Percentiles rank a stretch among this genome's conserved stretches.
Conservation (phyloP, 2,797 vertebrate genomes). For the Bryconaethiops microstoma region DNA sequence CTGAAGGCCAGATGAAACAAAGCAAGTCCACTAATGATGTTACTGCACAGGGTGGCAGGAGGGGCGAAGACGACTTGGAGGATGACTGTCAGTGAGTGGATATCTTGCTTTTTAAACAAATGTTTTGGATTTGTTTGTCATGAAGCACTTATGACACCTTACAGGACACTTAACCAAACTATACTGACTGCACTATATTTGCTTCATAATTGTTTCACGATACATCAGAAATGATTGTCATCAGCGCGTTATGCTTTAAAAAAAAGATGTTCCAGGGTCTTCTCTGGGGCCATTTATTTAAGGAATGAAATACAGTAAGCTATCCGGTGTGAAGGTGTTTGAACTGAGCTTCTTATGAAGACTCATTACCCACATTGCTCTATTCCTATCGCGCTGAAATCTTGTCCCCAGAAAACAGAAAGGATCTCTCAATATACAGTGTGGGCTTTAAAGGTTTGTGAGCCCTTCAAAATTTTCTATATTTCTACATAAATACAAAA, state of each 20-base stretch:
- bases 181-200: neutral
- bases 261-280: neutral
- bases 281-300: neutral
- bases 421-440: too few species aligned
- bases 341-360: too few species aligned
- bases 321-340: neutral
- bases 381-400: too few species aligned
- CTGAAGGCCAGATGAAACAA: constrained; percentile 71
- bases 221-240: too few species aligned
- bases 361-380: too few species aligned
- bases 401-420: too few species aligned
- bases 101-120: neutral
- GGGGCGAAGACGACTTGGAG: constrained; percentile 75
- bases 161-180: too few species aligned
- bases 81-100: constrained; percentile 81
- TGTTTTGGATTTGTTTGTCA: neutral
- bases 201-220: neutral
- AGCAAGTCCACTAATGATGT: constrained; percentile 80
- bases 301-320: neutral
- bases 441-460: too few species aligned
- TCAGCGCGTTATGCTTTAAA: neutral
- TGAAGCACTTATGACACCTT: neutral
- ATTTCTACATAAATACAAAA: too few species aligned
- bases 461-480: too few species aligned
- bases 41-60: constrained; percentile 57